Conservation (phyloP, 2,888 invertebrate species). For the Pharmacophagus antenor region DNA sequence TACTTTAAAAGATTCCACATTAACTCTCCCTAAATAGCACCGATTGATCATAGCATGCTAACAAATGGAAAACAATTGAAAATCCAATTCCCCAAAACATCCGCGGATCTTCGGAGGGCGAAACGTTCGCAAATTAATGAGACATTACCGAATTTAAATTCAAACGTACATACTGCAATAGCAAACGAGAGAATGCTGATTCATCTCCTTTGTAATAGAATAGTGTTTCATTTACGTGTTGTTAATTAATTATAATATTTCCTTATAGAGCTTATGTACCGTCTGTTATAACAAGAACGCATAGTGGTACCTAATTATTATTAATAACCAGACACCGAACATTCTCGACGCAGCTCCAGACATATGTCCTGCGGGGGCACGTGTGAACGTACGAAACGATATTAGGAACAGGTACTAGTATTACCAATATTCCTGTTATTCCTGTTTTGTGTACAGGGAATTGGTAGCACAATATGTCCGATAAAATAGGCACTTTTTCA, state of each 20-base stretch:
- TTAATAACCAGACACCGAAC: slow-evolving; percentile 26
- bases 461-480: not conserved
- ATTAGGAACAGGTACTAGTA: slow-evolving; percentile 16
- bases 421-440: slow-evolving; percentile 32
- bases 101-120: not conserved
- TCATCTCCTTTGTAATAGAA: not conserved
- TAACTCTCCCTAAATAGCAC: too few relatives aligned
- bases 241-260: slow-evolving; percentile 5
- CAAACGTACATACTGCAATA: not conserved
- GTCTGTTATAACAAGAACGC: slow-evolving; percentile 2
- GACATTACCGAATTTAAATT: not conserved
- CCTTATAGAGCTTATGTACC: not conserved
- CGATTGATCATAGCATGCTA: too few relatives aligned
- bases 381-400: slow-evolving; percentile 11
- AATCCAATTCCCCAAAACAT: too few relatives aligned
- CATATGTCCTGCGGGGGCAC: slow-evolving; percentile 17
- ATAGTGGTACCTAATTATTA: slow-evolving; percentile 21
- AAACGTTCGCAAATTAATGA: not conserved
- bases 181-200: not conserved
- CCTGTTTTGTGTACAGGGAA: slow-evolving; percentile 21
- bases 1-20: too few relatives aligned
- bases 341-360: slow-evolving; percentile 23
- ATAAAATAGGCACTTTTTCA: not conserved
- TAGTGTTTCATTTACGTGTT: not conserved
- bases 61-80: too few relatives aligned